Evolutionary conservation across 2,888 invertebrate genomes (phyloP), one percentile per base, ranked within the genome.

Genomic region (Smittia sp.): DNA sequence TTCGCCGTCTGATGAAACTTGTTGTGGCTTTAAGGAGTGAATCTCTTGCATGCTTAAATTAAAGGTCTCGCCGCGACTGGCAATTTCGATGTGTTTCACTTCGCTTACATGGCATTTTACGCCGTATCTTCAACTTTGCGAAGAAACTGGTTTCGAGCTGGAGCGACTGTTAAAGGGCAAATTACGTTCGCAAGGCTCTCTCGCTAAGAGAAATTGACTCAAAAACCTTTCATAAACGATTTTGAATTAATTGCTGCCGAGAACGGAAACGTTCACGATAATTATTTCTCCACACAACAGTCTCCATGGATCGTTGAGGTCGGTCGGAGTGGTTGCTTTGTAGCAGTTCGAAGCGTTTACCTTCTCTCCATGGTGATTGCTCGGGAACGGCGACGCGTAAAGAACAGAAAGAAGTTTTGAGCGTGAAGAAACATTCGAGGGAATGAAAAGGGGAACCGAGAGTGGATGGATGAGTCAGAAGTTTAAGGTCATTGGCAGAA

Each of bases 401-500:
- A 46, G 46, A 46, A 46, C 46, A 46, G 46, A 46, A 46, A 6
- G 38, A 38, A 38, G 38, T 38, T 38, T 38, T 38, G 11, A n/a
- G 11, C 2, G 46, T 46, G 32, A 32, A 46, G 46, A 46, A 46
- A 2, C 46, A 38, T 9, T 38, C 11, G 38, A 38, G 38, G 38
- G 11, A 38, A 38, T 9, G 2, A 46, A 46, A 11, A 46, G 15
- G 46, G 15, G 15, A 46, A 46, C n/a, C 46, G 46, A n/a, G n/a
- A n/a, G n/a, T n/a, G n/a, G n/a, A n/a, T 46, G 11, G 46, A 46
- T 46, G 46, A 46, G 46, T 46, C 46, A 46, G 11, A 15, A 46
- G 46, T 11, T 46, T 46, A 46, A 46, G 46, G 46, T 46, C 46
- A 46, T 46, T 46, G 46, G 46, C 46, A n/a, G 46, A 46, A 46